Base-by-base conservation (phyloP, 2,797 vertebrate genomes). In the Tamandua tetradactyla region DNA sequence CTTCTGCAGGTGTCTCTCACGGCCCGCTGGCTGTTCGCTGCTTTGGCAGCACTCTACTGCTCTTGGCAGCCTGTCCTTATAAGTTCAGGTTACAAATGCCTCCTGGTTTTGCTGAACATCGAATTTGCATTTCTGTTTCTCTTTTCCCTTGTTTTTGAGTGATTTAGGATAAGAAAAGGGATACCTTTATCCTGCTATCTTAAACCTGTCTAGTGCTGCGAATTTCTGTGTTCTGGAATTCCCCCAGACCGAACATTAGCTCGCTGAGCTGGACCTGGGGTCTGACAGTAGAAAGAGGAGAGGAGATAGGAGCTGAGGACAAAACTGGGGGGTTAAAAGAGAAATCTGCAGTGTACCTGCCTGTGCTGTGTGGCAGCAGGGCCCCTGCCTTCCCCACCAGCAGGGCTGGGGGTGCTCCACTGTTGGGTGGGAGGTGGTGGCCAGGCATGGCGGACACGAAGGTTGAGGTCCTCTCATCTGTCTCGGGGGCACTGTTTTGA, bases 401-500 rank as follows among this genome's bases (percentile, higher is more conserved):
- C 87, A 44, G 55, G 69, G 12, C 81, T 96, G 55, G 37, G 49
- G 25, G 10, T 42, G 14, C 17, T 32, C 90, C 37, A 6, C 87
- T n/a, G 13, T 94, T 44, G 80, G 97, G 94, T 95, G 96, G 95
- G 95, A 98, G 97, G 47, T 66, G 15, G 1, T 42, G 27, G 57
- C 42, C 35, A 27, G 30, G 13, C 3, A 12, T 49, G 55, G 97
- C 97, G 97, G 93, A 95, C 97, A 97, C 95, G 97, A 87, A 87
- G 97, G 97, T 96, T 90, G 93, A 98, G 98, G 80, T 97, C 88
- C 98, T 98, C 97, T 97, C 88, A 95, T 96, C 91, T 98, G 97
- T 97, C 97, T 98, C 78, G 93, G 96, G 97, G 97, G 98, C 97
- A 97, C 97, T 97, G 94, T 97, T 98, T 98, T 98, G 95, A 95